These are phyloP conservation scores for Amphibalanus amphitrite DNA, from an alignment of 1,140 invertebrate genomes.

Conservation along the genomic window DNA sequence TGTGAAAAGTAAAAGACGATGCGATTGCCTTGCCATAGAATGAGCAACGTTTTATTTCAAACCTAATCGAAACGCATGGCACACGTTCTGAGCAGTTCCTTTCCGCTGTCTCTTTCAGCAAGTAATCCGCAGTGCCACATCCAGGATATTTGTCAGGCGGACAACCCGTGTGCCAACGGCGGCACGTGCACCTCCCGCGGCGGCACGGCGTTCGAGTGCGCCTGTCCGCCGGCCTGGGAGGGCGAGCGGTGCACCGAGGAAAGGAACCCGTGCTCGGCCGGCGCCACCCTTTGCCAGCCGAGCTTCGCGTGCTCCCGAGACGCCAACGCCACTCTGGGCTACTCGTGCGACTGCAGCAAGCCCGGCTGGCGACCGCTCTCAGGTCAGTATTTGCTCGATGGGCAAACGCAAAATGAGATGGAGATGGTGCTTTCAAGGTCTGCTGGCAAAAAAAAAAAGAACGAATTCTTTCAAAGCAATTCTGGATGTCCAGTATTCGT, in stretches of 20 bases:
- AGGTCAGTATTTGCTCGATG: background rate
- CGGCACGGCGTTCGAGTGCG: constrained; percentile 50
- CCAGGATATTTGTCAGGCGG: constrained; percentile 68
- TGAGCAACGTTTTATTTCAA: no score
- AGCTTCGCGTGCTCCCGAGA: constrained; percentile 41
- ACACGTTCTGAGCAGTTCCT: no score
- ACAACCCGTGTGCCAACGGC: constrained; percentile 63
- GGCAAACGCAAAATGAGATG: no score
- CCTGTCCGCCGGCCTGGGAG: constrained; percentile 57
- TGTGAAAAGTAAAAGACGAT: no score
- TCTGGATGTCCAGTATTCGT: no score
- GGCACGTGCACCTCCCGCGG: constrained; percentile 61
- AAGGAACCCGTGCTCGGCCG: constrained; percentile 25
- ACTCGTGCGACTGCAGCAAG: constrained; percentile 51
- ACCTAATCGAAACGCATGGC: no score
- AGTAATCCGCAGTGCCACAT: constrained; percentile 48
- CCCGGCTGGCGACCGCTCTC: constrained; percentile 29
- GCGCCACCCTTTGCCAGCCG: constrained; percentile 46
- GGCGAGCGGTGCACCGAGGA: constrained; percentile 57
- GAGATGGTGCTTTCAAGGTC: no score
- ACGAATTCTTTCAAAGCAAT: no score
- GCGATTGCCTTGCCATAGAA: no score
- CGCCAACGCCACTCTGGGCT: background rate
- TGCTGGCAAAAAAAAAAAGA: no score
- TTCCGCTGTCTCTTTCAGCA: constrained; percentile 35